Base-by-base conservation (phyloP, 2,888 invertebrate genomes). In the Sminthurinus aureus region DNA sequence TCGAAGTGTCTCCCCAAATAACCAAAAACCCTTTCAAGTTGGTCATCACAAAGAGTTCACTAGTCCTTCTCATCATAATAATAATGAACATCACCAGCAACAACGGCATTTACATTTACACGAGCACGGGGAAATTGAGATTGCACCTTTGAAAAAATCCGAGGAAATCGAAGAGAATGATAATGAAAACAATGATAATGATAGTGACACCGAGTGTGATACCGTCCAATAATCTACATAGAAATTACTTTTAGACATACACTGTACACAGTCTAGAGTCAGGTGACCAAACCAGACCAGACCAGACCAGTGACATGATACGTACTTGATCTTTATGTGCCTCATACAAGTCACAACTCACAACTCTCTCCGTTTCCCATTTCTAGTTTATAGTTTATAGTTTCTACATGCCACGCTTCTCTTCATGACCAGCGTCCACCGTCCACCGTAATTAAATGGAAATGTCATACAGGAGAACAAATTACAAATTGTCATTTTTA, bases 131-230 rank as follows among this genome's bases (percentile, higher is more conserved):
- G 18, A 66, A 38, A 38, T 38, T 38, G 38, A 38, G 38, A 38
- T 38, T 38, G 6, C 6, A 4, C 38, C 38, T 38, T 1, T 38
- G 38, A 38, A 38, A 38, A 38, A 38, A 38, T 1, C 6, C 3
- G 38, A 38, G 6, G 6, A 38, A 6, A 38, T 38, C 6, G 38
- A 38, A 15, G 69, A 20, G 24, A 18, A 75, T 26, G 73, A 15
- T 38, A 11, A 74, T 12, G 8, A 69, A 67, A 51, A 51, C 20
- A 77, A 64, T n/a, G 58, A 77, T 15, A 38, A 69, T 79, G 69
- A 79, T 24, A 50, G 69, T 12, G 15, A 67, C 12, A 79, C 79
- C 9, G 79, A 79, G 18, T 79, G 51, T 51, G 67, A 67, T 20
- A 67, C 38, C 6, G 38, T 38, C 1, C 3, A 58, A 18, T 3